Conservation (phyloP, 2,888 invertebrate genomes). For the Drosophila dives region DNA sequence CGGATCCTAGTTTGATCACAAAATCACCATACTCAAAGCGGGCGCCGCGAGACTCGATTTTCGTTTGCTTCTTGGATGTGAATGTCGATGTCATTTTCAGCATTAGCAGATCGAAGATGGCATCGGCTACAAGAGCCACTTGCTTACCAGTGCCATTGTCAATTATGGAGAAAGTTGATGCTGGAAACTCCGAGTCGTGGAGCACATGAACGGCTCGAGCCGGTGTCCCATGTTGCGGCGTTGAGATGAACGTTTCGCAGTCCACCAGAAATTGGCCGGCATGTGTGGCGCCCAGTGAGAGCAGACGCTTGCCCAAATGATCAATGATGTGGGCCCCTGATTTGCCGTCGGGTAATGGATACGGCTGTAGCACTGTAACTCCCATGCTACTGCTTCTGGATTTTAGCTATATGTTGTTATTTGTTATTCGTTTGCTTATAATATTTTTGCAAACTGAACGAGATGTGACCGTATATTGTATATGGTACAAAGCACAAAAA, state of each 20-base stretch:
- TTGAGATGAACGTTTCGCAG: conserved; percentile 96
- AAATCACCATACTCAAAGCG: conserved; percentile 96
- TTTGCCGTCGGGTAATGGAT: conserved; percentile 94
- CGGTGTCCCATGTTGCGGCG: conserved; percentile 87
- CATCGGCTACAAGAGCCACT: conserved; percentile 95
- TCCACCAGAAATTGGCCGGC: conserved; percentile 97
- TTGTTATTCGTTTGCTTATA: background rate
- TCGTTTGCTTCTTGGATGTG: conserved; percentile 94
- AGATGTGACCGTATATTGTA: conserved; percentile 4
- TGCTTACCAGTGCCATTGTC: conserved; percentile 93
- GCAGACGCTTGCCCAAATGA: conserved; percentile 92
- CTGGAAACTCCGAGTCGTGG: conserved; percentile 97
- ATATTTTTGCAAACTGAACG: background rate
- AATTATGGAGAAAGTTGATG: conserved; percentile 95
- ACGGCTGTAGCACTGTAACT: conserved; percentile 89
- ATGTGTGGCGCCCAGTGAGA: conserved; percentile 92
- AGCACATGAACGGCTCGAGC: conserved; percentile 95
- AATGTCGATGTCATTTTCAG: conserved; percentile 95
- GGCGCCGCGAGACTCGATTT: conserved; percentile 94
- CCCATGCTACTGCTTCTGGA: conserved; percentile 66
- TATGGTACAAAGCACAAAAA: background rate
- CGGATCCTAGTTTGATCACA: conserved; percentile 96
- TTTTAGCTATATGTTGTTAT: background rate
- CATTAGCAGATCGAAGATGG: conserved; percentile 95
- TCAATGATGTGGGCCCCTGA: conserved; percentile 97